phyloP scores from a whole-genome alignment of 2,888 invertebrate genomes.

The Labia minor region DNA sequence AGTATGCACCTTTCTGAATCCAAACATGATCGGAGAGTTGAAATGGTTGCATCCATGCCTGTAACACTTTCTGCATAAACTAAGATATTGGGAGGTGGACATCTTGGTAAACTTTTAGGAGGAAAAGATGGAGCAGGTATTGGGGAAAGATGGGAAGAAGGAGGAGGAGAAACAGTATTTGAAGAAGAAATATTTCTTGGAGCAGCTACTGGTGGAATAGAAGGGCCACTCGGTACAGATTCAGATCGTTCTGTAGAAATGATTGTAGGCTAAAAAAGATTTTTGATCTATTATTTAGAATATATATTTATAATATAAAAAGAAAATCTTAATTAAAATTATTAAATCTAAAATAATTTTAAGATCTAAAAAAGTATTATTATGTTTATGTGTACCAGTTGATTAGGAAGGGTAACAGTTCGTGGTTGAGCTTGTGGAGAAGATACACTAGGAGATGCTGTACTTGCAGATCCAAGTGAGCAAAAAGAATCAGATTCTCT shows the following conservation, averaged over 20 bases:
- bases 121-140: neutral
- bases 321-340: no score
- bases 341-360: neutral
- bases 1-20: neutral
- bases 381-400: neutral
- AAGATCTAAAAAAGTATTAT: neutral
- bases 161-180: neutral
- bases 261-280: neutral
- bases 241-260: neutral
- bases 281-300: neutral
- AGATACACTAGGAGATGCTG: constrained; percentile 23
- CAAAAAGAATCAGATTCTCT: constrained; percentile 27
- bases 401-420: neutral
- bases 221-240: neutral
- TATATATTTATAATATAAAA: no score
- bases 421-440: neutral
- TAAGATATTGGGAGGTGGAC: constrained; percentile 68
- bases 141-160: neutral
- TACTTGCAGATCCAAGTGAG: constrained; percentile 28
- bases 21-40: neutral
- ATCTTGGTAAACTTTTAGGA: constrained; percentile 26
- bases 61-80: constrained; percentile 69
- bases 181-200: neutral
- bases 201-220: neutral
- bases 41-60: constrained; percentile 44